Evolutionary conservation across 2,888 invertebrate genomes (phyloP), one percentile per base, ranked within the genome.

Genomic region (Bimastos eiseni): DNA sequence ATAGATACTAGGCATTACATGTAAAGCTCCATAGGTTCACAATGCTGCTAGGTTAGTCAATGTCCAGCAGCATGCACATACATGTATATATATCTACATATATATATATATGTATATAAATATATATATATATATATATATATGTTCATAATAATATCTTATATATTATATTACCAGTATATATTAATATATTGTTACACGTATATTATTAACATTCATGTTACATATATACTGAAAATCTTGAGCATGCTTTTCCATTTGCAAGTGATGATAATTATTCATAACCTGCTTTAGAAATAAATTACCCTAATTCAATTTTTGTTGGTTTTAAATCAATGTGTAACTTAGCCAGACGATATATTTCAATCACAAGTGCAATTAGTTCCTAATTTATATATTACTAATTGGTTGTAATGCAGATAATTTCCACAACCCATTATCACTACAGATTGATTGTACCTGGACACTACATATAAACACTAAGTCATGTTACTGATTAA

Each of bases 141-240:
- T 70, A 70, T 70, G 70, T 70, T 70, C n/a, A 70, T 70, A 70
- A 70, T 70, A 70, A 70, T 70, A 70, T 70, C 30, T n/a, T 70
- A n/a, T n/a, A n/a, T 70, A 70, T 70, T 70, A 70, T 70, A 70
- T 70, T n/a, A 70, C 70, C 70, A 70, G 70, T 70, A 70, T 70
- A 70, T 70, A 55, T 24, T n/a, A n/a, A 70, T 70, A 70, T 70
- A n/a, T 30, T 70, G n/a, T 70, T n/a, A n/a, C n/a, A 70, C 30
- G 11, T 70, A 70, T 70, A 70, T 70, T 70, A 70, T 70, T 70
- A 70, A 70, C 30, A 70, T 70, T 70, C 70, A 70, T n/a, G 70
- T 70, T 30, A n/a, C 70, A 70, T n/a, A 70, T 70, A 70, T 70
- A 70, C 70, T 70, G 70, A 70, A 30, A 70, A 70, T 70, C 70